phyloP scores from a whole-genome alignment of 1,140 invertebrate species.

The Lepidurus apus region DNA sequence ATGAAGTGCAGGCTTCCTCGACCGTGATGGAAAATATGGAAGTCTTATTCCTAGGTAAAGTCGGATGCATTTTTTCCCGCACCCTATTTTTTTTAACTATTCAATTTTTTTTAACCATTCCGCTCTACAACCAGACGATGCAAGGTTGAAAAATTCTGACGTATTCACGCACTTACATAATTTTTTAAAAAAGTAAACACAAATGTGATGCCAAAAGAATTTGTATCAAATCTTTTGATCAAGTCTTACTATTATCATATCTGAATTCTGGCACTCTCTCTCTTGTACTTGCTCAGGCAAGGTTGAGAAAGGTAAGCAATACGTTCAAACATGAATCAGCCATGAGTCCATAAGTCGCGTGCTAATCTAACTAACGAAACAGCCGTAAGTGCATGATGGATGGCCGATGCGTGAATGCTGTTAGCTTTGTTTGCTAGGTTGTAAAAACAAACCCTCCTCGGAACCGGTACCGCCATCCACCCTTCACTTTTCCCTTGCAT shows the following conservation, averaged over 20 bases:
- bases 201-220: too few species aligned
- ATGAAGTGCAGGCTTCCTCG: slow-evolving; percentile 8
- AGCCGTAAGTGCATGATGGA: slow-evolving; percentile 13
- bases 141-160: too few species aligned
- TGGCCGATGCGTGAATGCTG: neutral
- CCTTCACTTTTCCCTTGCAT: neutral
- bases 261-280: too few species aligned
- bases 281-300: too few species aligned
- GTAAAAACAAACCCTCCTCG: neutral
- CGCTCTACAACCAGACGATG: too few species aligned
- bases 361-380: slow-evolving; percentile 10
- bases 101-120: neutral
- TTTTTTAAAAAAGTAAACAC: too few species aligned
- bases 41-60: slow-evolving; percentile 22
- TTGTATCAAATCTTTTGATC: too few species aligned
- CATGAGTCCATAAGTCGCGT: neutral
- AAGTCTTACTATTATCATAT: too few species aligned
- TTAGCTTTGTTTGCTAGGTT: slow-evolving; percentile 11
- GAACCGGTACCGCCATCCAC: neutral
- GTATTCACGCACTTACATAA: too few species aligned
- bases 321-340: neutral
- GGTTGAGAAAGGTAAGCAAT: neutral
- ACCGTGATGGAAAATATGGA: slow-evolving; percentile 19
- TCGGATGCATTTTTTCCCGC: neutral
- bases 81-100: neutral